phyloP scores from a whole-genome alignment of 1,140 invertebrate genomes.

The Colletes gigas region DNA sequence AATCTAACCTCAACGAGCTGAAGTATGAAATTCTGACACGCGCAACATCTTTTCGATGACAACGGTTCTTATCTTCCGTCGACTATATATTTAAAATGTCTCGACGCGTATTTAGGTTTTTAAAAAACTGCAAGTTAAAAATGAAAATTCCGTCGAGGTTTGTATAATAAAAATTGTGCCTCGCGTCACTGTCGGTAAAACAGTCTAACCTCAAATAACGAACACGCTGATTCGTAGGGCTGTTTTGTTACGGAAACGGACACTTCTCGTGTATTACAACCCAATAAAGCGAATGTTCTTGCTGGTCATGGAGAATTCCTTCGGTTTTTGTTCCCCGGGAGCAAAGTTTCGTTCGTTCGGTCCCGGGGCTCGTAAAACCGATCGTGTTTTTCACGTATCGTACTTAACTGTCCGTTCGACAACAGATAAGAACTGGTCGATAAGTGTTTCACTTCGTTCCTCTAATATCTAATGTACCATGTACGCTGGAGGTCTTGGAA shows the following conservation, averaged over 20 bases:
- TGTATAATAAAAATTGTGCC: neutral
- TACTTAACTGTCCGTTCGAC: neutral
- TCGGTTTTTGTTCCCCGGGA: neutral
- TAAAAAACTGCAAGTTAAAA: too few relatives aligned
- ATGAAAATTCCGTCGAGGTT: too few relatives aligned
- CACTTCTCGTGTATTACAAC: neutral
- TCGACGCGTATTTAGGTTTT: too few relatives aligned
- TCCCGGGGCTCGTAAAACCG: neutral
- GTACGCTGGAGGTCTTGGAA: neutral
- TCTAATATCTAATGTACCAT: slow-evolving; percentile 2
- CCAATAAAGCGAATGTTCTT: neutral
- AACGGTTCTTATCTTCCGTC: too few relatives aligned
- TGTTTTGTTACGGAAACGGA: neutral
- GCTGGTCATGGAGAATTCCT: neutral
- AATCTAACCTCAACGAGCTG: too few relatives aligned
- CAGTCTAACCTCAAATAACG: neutral
- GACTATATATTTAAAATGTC: too few relatives aligned
- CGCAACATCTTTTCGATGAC: too few relatives aligned
- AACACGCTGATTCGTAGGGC: neutral
- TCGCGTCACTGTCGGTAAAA: neutral
- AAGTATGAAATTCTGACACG: too few relatives aligned
- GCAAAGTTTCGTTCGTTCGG: neutral
- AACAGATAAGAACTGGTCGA: slow-evolving; percentile 16
- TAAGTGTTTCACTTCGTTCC: neutral
- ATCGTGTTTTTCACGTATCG: slow-evolving; percentile 23